Base-by-base conservation (phyloP, 2,888 invertebrate genomes). In the Sphecodes monilicornis region DNA sequence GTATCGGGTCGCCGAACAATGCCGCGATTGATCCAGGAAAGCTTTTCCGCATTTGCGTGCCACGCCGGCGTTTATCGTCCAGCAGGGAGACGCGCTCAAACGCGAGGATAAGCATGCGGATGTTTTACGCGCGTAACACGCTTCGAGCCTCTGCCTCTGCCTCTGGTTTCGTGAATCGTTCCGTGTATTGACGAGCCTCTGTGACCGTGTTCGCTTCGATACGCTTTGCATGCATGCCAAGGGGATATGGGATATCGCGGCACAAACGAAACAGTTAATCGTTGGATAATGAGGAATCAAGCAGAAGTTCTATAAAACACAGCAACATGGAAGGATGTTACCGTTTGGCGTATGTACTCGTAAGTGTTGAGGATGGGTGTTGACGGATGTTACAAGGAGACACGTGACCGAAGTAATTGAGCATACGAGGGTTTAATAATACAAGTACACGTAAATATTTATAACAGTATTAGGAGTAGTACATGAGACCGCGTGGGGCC, bases 1-100 rank as follows among this genome's bases (percentile, higher is more conserved):
- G 83, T 82, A 87, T 85, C 77, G 36, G 64, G 69, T n/a, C n/a
- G n/a, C 36, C 46, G 50, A 87, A 89, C 89, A 89, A 88, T 88
- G 76, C 77, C 41, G 41, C 83, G 88, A 88, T 85, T 81, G 85
- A 85, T 81, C 76, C 82, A 76, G 66, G n/a, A 54, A 22, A 60
- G 43, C 50, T 50, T 87, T 87, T 85, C 85, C 88, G 87, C 80
- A 73, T 88, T 87, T 84, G 83, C 87, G 78, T 81, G 80, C 77
- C 78, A 32, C 76, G 13, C 11, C 54, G 11, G 64, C 69, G 83
- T 84, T 88, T 88, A 87, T 87, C 74, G 72, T 43, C 41, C n/a
- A 18, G 36, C 32, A 26, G 32, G 64, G 57, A 32, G 80, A 73
- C 77, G 78, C 46, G 41, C 66, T 71, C 57, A 39, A 66, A 26